Evolutionary conservation across 2,888 invertebrate species (phyloP).

Genomic region (Rhorus exstirpatorius): DNA sequence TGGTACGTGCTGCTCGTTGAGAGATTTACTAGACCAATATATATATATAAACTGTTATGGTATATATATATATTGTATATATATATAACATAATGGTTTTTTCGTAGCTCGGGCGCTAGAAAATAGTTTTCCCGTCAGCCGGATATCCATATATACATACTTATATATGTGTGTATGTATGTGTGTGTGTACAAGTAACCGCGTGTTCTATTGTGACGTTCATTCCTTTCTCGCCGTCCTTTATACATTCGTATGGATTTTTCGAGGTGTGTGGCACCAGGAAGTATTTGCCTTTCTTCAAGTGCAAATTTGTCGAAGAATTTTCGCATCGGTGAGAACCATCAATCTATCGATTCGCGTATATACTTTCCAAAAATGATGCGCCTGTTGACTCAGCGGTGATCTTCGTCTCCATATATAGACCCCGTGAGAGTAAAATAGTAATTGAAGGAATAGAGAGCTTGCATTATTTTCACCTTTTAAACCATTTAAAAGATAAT

Average conservation of each 20-base stretch:
- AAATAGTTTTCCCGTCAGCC: constrained; percentile 57
- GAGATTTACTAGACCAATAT: constrained; percentile 34
- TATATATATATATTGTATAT: too few species aligned
- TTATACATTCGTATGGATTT: constrained; percentile 26
- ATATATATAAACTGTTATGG: constrained; percentile 31
- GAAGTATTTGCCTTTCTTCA: constrained; percentile 51
- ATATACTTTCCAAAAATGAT: too few species aligned
- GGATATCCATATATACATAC: constrained; percentile 15
- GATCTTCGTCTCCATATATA: too few species aligned
- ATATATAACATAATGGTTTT: constrained; percentile 21
- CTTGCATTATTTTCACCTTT: too few species aligned
- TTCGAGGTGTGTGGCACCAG: constrained; percentile 37
- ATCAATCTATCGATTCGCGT: constrained; percentile 46
- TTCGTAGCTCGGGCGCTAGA: constrained; percentile 37
- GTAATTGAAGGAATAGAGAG: background rate
- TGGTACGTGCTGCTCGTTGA: constrained; percentile 57
- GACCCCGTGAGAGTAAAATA: too few species aligned
- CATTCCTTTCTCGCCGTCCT: constrained; percentile 40
- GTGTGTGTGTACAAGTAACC: too few species aligned
- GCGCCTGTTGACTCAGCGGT: too few species aligned
- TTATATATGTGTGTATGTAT: constrained; percentile 13
- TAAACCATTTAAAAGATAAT: too few species aligned
- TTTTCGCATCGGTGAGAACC: constrained; percentile 42
- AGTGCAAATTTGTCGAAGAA: constrained; percentile 37
- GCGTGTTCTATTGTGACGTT: constrained; percentile 46